Percentiles rank a stretch among this genome's conserved stretches.
These are phyloP conservation scores for Steatornis caripensis DNA, from an alignment of 2,113 vertebrate species.

Conservation along the genomic window DNA sequence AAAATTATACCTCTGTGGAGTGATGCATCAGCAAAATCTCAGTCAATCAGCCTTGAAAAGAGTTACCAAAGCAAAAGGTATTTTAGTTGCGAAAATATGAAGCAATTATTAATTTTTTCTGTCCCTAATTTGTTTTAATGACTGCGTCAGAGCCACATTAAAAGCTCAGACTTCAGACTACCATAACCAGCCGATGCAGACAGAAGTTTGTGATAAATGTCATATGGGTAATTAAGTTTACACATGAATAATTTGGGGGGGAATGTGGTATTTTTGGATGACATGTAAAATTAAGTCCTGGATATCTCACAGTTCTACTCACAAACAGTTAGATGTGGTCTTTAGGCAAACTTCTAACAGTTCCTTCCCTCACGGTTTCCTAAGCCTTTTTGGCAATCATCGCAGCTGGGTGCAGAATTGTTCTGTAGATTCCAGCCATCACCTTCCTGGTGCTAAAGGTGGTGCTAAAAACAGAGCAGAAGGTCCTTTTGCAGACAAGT, in stretches of 20 bases:
- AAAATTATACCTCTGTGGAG: background rate
- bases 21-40: background rate
- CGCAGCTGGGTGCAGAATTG: background rate
- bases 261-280: constrained; percentile 10
- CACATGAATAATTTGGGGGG: constrained; percentile 8
- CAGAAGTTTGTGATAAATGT: constrained; percentile 20
- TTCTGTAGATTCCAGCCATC: background rate
- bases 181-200: background rate
- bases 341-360: background rate
- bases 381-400: background rate
- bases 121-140: constrained; percentile 14
- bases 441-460: too few species aligned
- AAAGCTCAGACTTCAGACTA: background rate
- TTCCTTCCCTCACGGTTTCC: background rate
- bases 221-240: constrained; percentile 35
- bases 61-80: background rate
- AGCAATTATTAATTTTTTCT: background rate
- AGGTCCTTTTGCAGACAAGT: background rate
- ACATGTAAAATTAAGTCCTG: constrained; percentile 21
- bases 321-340: background rate
- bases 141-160: background rate
- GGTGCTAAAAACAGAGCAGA: background rate
- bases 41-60: background rate
- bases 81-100: background rate
- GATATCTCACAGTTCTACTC: background rate